phyloP scores from a whole-genome alignment of 2,888 invertebrate genomes.

The Erebia aethiops region DNA sequence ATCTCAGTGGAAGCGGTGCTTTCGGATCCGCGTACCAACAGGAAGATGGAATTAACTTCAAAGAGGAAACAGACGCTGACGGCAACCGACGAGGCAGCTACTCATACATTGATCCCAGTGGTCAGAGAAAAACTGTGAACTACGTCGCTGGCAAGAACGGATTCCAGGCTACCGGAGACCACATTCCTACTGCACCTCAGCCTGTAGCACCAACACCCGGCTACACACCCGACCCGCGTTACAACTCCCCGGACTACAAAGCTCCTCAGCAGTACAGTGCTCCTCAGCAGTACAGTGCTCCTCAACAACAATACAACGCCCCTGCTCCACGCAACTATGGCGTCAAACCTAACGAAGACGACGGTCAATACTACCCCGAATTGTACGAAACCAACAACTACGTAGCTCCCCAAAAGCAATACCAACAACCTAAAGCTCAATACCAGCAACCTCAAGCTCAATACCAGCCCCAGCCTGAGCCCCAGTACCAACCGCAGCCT shows the following conservation, averaged over 20 bases:
- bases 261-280: conserved; percentile 70
- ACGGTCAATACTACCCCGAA: conserved; percentile 80
- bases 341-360: conserved; percentile 75
- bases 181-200: conserved; percentile 87
- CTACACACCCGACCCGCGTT: conserved; percentile 80
- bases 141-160: conserved; percentile 94
- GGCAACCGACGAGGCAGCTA: conserved; percentile 93
- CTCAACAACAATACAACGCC: conserved; percentile 73
- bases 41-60: conserved; percentile 94
- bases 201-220: conserved; percentile 82
- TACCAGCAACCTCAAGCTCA: conserved; percentile 63
- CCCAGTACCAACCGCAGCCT: conserved; percentile 59
- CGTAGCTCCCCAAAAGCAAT: conserved; percentile 64
- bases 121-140: conserved; percentile 90
- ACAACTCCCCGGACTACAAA: conserved; percentile 81
- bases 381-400: conserved; percentile 75
- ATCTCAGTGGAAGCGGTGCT: conserved; percentile 91
- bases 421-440: conserved; percentile 61
- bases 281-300: conserved; percentile 77
- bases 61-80: conserved; percentile 93
- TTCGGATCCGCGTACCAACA: conserved; percentile 94
- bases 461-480: conserved; percentile 59
- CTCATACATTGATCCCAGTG: conserved; percentile 93
- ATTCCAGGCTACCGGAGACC: conserved; percentile 91
- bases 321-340: conserved; percentile 76